These are phyloP conservation scores for Ictalurus punctatus DNA, from an alignment of 2,113 vertebrate genomes.

Conservation along the genomic window DNA sequence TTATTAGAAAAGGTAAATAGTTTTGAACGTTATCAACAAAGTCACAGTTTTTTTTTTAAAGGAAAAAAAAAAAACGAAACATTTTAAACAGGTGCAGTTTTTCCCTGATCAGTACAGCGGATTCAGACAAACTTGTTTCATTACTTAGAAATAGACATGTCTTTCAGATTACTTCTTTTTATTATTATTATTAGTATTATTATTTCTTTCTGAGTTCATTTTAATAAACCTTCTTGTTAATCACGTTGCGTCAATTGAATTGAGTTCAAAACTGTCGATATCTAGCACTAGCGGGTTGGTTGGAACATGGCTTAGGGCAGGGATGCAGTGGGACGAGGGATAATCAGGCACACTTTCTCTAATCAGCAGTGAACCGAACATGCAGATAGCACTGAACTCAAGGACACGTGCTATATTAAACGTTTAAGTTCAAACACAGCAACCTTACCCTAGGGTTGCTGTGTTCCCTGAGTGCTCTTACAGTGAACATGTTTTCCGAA, in stretches of 20 bases:
- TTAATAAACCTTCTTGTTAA: background rate
- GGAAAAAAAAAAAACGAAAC: too few species aligned
- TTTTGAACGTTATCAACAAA: background rate
- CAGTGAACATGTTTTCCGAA: background rate
- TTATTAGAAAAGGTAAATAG: conserved; percentile 1
- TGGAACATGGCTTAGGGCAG: background rate
- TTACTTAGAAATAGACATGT: background rate
- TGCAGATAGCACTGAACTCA: background rate
- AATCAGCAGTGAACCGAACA: background rate
- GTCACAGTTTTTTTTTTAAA: background rate
- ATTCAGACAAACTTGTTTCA: background rate
- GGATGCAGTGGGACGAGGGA: background rate
- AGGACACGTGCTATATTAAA: background rate
- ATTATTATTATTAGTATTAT: too few species aligned
- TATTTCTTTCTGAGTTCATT: background rate
- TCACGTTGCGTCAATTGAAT: background rate
- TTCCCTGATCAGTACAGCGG: background rate
- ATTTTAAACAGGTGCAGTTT: conserved; percentile 4
- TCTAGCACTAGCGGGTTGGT: background rate
- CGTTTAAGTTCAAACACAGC: background rate
- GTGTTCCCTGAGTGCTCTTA: background rate
- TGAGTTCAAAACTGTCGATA: background rate
- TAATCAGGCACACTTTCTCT: background rate
- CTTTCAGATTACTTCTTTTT: background rate
- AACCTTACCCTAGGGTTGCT: background rate